Percentiles rank a stretch among this genome's conserved stretches.
These are phyloP conservation scores for Maniola jurtina DNA, from an alignment of 1,140 invertebrate species.

Conservation along the genomic window DNA sequence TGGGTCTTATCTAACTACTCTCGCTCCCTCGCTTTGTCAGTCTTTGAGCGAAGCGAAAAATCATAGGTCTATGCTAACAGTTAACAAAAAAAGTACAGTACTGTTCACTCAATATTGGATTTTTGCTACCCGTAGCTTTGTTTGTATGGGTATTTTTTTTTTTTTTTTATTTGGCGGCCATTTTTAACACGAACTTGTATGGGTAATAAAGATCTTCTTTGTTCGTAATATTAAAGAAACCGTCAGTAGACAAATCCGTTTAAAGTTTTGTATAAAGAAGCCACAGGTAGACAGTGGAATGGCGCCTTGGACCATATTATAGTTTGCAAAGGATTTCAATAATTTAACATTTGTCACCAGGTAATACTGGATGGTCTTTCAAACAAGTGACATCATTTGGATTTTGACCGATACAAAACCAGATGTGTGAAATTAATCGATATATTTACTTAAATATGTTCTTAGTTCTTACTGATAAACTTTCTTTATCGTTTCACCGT, in stretches of 20 bases:
- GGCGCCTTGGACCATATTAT: conserved; percentile 23
- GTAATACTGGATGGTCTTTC: not conserved
- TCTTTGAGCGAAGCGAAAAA: too few relatives aligned
- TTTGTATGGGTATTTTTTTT: conserved; percentile 9
- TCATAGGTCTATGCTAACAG: not conserved
- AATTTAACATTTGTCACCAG: not conserved
- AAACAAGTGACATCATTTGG: not conserved
- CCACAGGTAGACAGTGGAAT: conserved; percentile 39
- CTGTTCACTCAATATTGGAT: not conserved
- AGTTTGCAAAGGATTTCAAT: conserved; percentile 6
- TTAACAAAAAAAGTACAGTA: conserved; percentile 8
- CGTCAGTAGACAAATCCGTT: conserved; percentile 41
- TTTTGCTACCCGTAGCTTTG: not conserved
- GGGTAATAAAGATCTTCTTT: conserved; percentile 32
- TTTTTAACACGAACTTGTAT: too few relatives aligned
- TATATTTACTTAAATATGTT: too few relatives aligned
- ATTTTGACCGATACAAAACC: too few relatives aligned
- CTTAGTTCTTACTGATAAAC: too few relatives aligned
- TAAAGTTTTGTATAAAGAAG: conserved; percentile 37
- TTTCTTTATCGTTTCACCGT: too few relatives aligned
- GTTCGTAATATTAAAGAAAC: conserved; percentile 34
- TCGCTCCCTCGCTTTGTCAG: too few relatives aligned
- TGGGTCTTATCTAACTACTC: too few relatives aligned
- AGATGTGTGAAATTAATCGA: too few relatives aligned
- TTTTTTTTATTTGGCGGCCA: too few relatives aligned